phyloP scores from a whole-genome alignment of 2,113 vertebrate species.

The Antennarius striatus region DNA sequence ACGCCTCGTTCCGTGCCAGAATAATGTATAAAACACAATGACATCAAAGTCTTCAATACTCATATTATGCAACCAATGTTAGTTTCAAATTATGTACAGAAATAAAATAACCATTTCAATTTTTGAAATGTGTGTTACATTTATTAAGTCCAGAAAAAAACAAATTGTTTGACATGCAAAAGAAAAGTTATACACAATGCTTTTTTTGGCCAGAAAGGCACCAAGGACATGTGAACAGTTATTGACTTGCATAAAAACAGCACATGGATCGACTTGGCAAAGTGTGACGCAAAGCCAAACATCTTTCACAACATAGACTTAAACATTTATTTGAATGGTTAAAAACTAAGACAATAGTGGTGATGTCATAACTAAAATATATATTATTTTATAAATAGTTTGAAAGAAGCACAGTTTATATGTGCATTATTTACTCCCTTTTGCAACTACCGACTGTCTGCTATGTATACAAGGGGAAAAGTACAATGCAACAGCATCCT shows the following conservation, averaged over 20 bases:
- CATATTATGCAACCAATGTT: neutral
- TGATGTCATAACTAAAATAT: slow-evolving; percentile 79
- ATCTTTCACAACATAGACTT: slow-evolving; percentile 23
- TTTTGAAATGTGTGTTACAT: slow-evolving; percentile 73
- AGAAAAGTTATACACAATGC: slow-evolving; percentile 64
- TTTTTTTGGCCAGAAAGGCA: slow-evolving; percentile 75
- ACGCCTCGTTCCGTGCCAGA: no score
- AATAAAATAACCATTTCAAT: slow-evolving; percentile 51
- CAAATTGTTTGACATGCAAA: slow-evolving; percentile 56
- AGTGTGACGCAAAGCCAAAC: slow-evolving; percentile 32
- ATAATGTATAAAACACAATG: no score
- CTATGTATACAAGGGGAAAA: slow-evolving; percentile 60
- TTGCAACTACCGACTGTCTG: slow-evolving; percentile 56
- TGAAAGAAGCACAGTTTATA: slow-evolving; percentile 53
- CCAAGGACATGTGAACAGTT: slow-evolving; percentile 61
- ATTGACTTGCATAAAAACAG: slow-evolving; percentile 37
- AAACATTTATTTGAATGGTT: slow-evolving; percentile 70
- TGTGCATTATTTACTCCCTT: slow-evolving; percentile 63
- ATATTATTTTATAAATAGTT: slow-evolving; percentile 80
- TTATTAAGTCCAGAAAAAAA: slow-evolving; percentile 67
- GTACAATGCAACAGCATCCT: slow-evolving; percentile 31
- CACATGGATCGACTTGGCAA: slow-evolving; percentile 19
- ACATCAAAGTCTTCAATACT: no score
- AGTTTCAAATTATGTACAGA: slow-evolving; percentile 49
- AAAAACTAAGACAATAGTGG: slow-evolving; percentile 83